Evolutionary conservation across 2,113 vertebrate species (phyloP).

Genomic region (Ceyx margarethae): DNA sequence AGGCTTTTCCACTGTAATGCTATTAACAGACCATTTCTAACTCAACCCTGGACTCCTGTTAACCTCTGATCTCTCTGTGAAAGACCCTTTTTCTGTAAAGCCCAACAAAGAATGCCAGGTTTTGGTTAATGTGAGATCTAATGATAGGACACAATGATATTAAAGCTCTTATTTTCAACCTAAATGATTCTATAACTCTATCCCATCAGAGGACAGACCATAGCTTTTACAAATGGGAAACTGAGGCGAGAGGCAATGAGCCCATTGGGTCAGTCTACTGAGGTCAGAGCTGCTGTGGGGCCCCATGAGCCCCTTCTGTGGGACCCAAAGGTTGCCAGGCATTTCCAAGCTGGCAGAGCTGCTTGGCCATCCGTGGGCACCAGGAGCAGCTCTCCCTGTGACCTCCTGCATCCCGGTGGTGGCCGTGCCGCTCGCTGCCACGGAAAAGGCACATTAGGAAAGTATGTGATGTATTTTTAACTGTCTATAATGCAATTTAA

Average conservation of each 20-base stretch:
- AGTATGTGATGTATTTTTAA: conserved; percentile 60
- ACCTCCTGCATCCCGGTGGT: not conserved
- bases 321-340: not conserved
- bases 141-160: not conserved
- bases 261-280: not conserved
- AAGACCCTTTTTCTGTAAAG: not conserved
- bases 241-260: not conserved
- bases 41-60: not conserved
- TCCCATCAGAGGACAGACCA: rapidly evolving
- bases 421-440: not conserved
- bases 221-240: not conserved
- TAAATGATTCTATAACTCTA: not conserved
- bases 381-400: not conserved
- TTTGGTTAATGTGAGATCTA: not conserved
- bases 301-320: rapidly evolving
- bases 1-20: not conserved
- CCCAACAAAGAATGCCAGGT: not conserved
- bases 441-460: conserved; percentile 50
- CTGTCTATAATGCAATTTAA: conserved; percentile 46
- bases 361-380: not conserved
- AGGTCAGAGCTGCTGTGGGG: rapidly evolving
- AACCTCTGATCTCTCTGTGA: not conserved
- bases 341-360: not conserved
- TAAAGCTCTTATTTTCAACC: not conserved
- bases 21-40: not conserved